These are phyloP conservation scores for Limnephilus auricula DNA, from an alignment of 2,888 invertebrate species.

Conservation along the genomic window DNA sequence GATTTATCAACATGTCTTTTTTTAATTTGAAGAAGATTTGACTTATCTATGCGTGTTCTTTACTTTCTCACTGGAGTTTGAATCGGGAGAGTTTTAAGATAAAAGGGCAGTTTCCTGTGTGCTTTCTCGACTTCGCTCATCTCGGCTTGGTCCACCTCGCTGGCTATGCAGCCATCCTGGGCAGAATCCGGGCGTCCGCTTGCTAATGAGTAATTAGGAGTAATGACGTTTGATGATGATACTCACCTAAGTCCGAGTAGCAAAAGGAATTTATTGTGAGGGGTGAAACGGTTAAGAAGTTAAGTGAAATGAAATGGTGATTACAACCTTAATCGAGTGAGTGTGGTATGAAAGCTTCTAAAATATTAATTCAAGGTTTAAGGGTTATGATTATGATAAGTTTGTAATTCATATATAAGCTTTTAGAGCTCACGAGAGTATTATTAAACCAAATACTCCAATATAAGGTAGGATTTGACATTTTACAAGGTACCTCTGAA, in stretches of 20 bases:
- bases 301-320: slow-evolving; percentile 2
- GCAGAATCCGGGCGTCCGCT: slow-evolving; percentile 59
- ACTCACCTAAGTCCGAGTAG: slow-evolving; percentile 42
- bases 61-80: background rate
- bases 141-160: slow-evolving; percentile 45
- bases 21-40: background rate
- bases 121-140: slow-evolving; percentile 52
- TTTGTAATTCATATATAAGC: background rate
- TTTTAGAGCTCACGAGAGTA: background rate
- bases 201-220: slow-evolving; percentile 63
- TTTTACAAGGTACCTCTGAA: background rate
- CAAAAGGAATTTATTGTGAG: background rate
- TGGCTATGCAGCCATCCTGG: slow-evolving; percentile 18
- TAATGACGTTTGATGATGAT: slow-evolving; percentile 47
- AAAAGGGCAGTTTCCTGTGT: slow-evolving; percentile 63
- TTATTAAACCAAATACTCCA: background rate
- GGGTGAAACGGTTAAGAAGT: background rate
- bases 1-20: background rate
- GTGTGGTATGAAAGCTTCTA: background rate
- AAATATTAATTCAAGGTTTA: background rate
- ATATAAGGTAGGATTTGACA: background rate
- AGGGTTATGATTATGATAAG: background rate
- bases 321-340: background rate
- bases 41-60: background rate
- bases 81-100: slow-evolving; percentile 47